These are phyloP conservation scores for Caloenas nicobarica DNA, from an alignment of 2,113 vertebrate species.

Conservation along the genomic window DNA sequence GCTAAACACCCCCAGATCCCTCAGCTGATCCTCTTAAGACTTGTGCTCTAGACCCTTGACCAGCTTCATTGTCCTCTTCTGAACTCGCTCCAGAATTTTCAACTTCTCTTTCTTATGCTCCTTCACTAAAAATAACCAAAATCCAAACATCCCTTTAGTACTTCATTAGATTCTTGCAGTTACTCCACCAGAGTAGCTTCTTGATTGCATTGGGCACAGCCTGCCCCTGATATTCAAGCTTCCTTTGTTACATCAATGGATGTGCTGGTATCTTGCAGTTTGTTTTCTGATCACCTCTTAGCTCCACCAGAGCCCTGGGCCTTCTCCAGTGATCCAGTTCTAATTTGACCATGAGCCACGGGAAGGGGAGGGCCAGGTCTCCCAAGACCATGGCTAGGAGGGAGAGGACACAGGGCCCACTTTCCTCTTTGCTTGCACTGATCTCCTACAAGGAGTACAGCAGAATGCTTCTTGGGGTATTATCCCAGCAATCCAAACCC, in stretches of 20 bases:
- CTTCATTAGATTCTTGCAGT: not conserved
- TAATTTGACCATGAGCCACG: not conserved
- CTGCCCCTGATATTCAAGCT: not conserved
- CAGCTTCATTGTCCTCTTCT: too few species aligned
- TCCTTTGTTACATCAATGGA: not conserved
- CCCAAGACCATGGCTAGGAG: not conserved
- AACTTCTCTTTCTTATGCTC: not conserved
- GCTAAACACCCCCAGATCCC: too few species aligned
- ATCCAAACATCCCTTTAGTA: not conserved
- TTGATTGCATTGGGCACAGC: not conserved
- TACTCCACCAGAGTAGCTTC: not conserved
- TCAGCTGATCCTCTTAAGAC: too few species aligned
- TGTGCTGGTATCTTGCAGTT: not conserved
- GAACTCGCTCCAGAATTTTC: not conserved
- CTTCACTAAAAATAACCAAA: not conserved
- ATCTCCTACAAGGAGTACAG: not conserved
- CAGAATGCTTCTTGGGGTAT: not conserved
- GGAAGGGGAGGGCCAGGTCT: not conserved
- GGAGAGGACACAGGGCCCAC: not conserved
- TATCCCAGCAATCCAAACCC: not conserved
- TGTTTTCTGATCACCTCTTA: not conserved
- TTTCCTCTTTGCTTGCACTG: not conserved
- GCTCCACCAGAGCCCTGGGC: not conserved
- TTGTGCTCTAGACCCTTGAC: too few species aligned
- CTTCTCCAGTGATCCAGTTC: not conserved